Evolutionary conservation across 1,140 invertebrate genomes (phyloP), one percentile per base, ranked within the genome.

Genomic region (Drosophila grimshawi): DNA sequence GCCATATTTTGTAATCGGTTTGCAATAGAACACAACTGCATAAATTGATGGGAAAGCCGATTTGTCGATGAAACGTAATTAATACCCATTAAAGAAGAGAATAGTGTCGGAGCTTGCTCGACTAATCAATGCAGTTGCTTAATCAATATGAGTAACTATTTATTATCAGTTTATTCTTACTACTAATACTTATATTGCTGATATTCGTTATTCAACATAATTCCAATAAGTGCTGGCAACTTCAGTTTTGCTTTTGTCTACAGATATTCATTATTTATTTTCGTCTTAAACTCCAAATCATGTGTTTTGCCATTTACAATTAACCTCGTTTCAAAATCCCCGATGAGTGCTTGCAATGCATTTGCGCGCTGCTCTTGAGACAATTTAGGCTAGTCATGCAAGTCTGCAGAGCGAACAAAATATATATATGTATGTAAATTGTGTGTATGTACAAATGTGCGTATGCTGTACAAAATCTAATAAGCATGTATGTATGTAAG

Each of bases 371-470:
- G 56, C 29, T 56, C 64, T 61, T 8, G 29, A 67, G 39, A 46
- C 39, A 19, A 39, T 74, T 74, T 30, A 49, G 71, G 11, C 51
- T 56, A 69, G 65, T 74, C 65, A 74, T 74, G 71, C 49, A 10
- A 68, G 27, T 67, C 49, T 43, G n/a, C 37, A 7, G 37, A 19
- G 19, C 19, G 19, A 19, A 19, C 19, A 19, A 19, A 1, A 39
- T 30, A 41, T 11, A 35, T 33, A 8, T 35, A 11, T 46, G 30
- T 46, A 7, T 6, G 41, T 6, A 11, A 35, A 11, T 41, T 66
- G 33, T 5, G 4, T 39, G 6, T 29, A 32, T 6, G 52, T 35
- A 43, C 10, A 41, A 39, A n/a, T 67, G 19, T 35, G 10, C 27
- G 7, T 55, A 39, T 37, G 64, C 39, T 33, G 8, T 37, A 39